Base-by-base conservation (phyloP, 2,113 vertebrate species). In the Xerus inauris region DNA sequence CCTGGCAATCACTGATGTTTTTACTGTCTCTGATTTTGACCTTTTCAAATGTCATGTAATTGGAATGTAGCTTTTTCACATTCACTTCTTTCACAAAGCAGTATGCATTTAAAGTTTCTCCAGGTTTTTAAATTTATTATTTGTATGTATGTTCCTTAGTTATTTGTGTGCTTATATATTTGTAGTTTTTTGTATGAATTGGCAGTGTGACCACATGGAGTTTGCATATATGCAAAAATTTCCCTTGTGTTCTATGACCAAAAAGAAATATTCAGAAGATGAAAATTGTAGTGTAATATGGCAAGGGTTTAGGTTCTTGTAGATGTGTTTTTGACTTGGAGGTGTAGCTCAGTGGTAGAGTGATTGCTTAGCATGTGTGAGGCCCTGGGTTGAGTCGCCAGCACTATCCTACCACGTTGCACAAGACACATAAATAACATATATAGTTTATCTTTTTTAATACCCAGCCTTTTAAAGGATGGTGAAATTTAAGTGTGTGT, bases 381-480 rank as follows among this genome's bases (percentile, higher is more conserved):
- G 38, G 24, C n/a, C n/a, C 57, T 82, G n/a, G 38, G n/a, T 82
- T 42, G 24, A 42, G 11, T 62, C 4, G 24, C 6, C 7, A 28
- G 26, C 26, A 62, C 35, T 32, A 67, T 32, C 65, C 30, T 17
- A 32, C 30, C 64, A 13, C 65, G 16, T 35, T 17, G 16, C 32
- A 67, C 32, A 16, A 67, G 32, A 67, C n/a, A 51, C 3, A 38
- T 8, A 85, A 79, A 73, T 72, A 83, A 77, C 45, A 20, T 71
- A 13, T 45, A 28, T 69, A 69, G 59, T 73, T 94, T 92, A 72
- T 92, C 38, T 79, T 94, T 79, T 94, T 88, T 72, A 84, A 47
- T 84, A 65, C 45, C 20, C 47, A 59, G 35, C 13, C 26, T 81
- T 67, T 94, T 79, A 13, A 54, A 71, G 75, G 72, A 67, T 62